These are phyloP conservation scores for Saccostrea cuccullata DNA, from an alignment of 1,140 invertebrate species.

Conservation along the genomic window DNA sequence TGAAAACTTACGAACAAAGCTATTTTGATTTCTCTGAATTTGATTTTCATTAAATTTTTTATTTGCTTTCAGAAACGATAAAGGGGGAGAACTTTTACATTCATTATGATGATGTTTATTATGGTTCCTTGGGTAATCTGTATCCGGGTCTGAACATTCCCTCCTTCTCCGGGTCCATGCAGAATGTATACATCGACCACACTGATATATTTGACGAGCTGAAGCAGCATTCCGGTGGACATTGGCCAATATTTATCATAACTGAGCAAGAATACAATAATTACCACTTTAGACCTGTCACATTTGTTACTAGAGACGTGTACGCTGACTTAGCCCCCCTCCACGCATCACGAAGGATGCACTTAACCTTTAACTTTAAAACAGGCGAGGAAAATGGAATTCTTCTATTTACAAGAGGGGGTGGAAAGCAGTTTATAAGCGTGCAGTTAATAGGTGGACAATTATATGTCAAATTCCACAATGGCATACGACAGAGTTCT, in stretches of 20 bases:
- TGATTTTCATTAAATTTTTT: background rate
- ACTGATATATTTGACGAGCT: constrained; percentile 62
- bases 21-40: background rate
- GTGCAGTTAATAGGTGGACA: constrained; percentile 88
- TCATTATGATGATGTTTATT: constrained; percentile 59
- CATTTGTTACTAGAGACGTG: constrained; percentile 63
- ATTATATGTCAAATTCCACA: constrained; percentile 92
- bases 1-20: background rate
- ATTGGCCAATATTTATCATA: constrained; percentile 30
- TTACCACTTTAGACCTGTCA: constrained; percentile 66
- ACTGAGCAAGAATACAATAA: constrained; percentile 25
- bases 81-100: constrained; percentile 61
- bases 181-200: constrained; percentile 68
- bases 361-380: constrained; percentile 73
- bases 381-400: constrained; percentile 87
- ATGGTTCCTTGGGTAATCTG: constrained; percentile 55
- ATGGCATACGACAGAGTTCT: constrained; percentile 82
- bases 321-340: constrained; percentile 65
- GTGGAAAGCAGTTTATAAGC: constrained; percentile 94
- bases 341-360: constrained; percentile 52
- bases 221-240: constrained; percentile 23
- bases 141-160: constrained; percentile 28
- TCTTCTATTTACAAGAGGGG: constrained; percentile 95
- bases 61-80: constrained; percentile 60
- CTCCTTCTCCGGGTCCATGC: constrained; percentile 69